A percentile compares a stretch with the other conserved stretches of the same genome.
Evolutionary conservation across 2,113 vertebrate genomes (phyloP).

Genomic region (Melanostigma gelatinosum): DNA sequence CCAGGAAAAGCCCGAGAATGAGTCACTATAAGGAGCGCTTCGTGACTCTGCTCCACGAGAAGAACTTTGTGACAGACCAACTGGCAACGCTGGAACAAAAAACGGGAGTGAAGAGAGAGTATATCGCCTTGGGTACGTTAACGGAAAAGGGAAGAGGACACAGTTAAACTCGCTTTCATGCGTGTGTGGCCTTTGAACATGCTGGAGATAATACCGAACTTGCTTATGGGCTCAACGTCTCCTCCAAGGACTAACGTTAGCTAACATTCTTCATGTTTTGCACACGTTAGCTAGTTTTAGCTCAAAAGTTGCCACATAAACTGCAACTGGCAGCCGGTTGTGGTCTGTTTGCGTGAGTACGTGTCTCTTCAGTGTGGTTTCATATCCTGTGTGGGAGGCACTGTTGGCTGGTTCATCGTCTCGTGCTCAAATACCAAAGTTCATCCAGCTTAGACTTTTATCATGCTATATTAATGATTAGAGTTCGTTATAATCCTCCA

Average conservation of each 20-base stretch:
- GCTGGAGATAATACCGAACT: not conserved
- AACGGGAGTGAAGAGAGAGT: conserved; percentile 86
- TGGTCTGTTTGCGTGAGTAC: conserved; percentile 14
- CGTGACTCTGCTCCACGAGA: conserved; percentile 84
- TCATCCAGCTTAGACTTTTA: conserved; percentile 23
- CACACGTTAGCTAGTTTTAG: not conserved
- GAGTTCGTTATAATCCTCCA: not conserved
- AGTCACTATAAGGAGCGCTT: conserved; percentile 80
- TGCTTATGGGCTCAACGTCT: not conserved
- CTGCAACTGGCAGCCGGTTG: conserved; percentile 6
- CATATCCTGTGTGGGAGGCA: conserved; percentile 19
- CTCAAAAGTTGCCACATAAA: not conserved
- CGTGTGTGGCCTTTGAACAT: not conserved
- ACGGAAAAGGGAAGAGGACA: not conserved
- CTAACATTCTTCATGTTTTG: not conserved
- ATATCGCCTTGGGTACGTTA: conserved; percentile 86
- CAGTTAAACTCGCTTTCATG: not conserved
- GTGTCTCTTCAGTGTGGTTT: conserved; percentile 8
- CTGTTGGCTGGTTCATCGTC: not conserved
- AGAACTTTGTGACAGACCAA: conserved; percentile 84
- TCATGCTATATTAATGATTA: conserved; percentile 17
- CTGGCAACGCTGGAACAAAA: conserved; percentile 84
- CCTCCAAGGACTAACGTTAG: not conserved
- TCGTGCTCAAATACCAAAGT: conserved; percentile 42
- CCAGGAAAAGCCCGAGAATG: conserved; percentile 62